Base-by-base conservation (phyloP, 2,888 invertebrate genomes). In the Cataglyphis cursor region DNA sequence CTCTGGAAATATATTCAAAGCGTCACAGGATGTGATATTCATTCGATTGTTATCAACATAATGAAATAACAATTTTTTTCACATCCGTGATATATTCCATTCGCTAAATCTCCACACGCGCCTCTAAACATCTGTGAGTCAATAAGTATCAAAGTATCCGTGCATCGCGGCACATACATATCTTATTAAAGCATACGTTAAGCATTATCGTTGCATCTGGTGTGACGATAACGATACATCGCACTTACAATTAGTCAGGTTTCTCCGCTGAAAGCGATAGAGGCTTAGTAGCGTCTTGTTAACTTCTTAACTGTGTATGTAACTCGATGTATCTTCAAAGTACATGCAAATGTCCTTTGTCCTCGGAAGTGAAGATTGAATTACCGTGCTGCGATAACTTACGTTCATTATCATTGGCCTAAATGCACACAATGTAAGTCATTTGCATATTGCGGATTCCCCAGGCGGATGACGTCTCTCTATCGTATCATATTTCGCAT, bases 351-450 rank as follows among this genome's bases (percentile, higher is more conserved):
- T 44, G 78, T 35, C 44, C 70, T 59, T 70, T 66, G 76, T 70
- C 59, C 4, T 51, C 51, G n/a, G 38, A 61, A 18, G 18, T 44
- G 78, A 70, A 21, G 54, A 78, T 68, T 80, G 78, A 80, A 80
- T 80, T 70, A 70, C 78, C 70, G 70, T 68, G 78, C 59, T 41
- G 66, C 41, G 59, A 59, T 59, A 70, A 35, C 70, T 68, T 57
- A 48, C 70, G 18, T 70, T 59, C 70, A 70, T 80, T 80, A 80
- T 70, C 78, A 59, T 80, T 70, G 70, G 59, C 78, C 78, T 70
- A 70, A 80, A 80, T 80, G 70, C 68, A 68, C 35, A 80, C 59
- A 59, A 80, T 80, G 44, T 65, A 44, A 44, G 24, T 31, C 31
- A 80, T 80, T 80, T 44, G 78, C 78, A 80, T 70, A 70, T 24